Base-by-base conservation (phyloP, 1,140 invertebrate genomes). In the Pogonus chalceus region DNA sequence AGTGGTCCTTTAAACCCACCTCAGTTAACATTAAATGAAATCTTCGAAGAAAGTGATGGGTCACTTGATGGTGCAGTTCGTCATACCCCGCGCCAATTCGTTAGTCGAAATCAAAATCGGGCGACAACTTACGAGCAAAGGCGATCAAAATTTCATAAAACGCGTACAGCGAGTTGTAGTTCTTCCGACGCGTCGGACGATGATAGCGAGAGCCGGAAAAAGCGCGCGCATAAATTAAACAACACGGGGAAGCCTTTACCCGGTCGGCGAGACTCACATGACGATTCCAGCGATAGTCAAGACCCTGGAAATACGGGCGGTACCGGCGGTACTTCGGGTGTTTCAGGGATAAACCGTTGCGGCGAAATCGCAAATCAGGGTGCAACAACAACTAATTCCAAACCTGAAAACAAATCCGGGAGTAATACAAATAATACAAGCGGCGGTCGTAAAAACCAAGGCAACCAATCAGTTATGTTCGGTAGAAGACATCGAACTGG, bases 111-210 rank as follows among this genome's bases (percentile, higher is more conserved):
- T 60, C 60, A 69, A 59, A 52, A 62, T 54, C 61, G 60, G 62
- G 65, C 56, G 65, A 68, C 60, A 2, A 47, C 35, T 52, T 82
- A 80, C 62, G 79, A 80, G 66, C 80, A 85, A 61, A 74, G 84
- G 22, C 76, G 82, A 16, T 79, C 77, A 52, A 86, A 85, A 65
- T 82, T 86, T 55, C 81, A 85, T 54, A 87, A 88, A 64, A 80
- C 83, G 3, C 76, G 90, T 16, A 90, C 88, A 3, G 85, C 90
- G 1, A 91, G 88, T 3, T 92, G 90, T 64, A 90, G 88, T 59
- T 89, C 88, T 49, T 93, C 90, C 0, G 90, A 92, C 66, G 87
- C 90, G 2, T 92, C 88, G 47, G 91, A 95, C 67, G 90, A 93
- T 68, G 91, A 94, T 62, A 87, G 85, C 35, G 89, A 92, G 65